Conservation (phyloP, 2,888 invertebrate species). For the Osmoderma eremita region DNA sequence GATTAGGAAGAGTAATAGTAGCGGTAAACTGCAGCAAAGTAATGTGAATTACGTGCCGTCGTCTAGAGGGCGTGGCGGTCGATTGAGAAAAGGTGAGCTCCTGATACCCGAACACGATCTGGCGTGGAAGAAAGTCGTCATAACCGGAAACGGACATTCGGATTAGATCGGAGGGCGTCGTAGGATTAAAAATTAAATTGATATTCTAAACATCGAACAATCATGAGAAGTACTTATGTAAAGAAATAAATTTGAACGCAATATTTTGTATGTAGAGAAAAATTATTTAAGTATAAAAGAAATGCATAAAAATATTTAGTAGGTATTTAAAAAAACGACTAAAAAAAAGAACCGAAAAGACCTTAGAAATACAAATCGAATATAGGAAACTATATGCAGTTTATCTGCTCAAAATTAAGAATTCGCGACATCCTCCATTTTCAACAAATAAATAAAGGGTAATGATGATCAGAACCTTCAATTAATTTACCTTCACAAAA, state of each 20-base stretch:
- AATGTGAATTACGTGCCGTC: conserved; percentile 48
- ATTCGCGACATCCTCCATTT: too few relatives aligned
- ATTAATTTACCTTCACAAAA: too few relatives aligned
- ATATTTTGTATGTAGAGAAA: conserved; percentile 40
- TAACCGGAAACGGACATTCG: conserved; percentile 59
- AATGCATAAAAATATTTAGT: conserved; percentile 30
- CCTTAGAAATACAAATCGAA: conserved; percentile 14
- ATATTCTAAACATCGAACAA: conserved; percentile 62
- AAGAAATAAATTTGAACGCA: conserved; percentile 40
- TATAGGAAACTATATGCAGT: conserved; percentile 10
- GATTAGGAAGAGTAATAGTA: conserved; percentile 63
- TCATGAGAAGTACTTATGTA: conserved; percentile 50
- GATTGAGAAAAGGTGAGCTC: conserved; percentile 56
- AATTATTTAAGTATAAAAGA: conserved; percentile 6
- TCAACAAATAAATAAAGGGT: too few relatives aligned
- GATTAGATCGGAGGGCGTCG: conserved; percentile 52
- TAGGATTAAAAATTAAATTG: not conserved
- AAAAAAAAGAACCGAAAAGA: conserved; percentile 24
- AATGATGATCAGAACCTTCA: too few relatives aligned
- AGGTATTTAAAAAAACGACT: conserved; percentile 11
- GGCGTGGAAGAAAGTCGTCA: conserved; percentile 56
- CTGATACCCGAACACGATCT: conserved; percentile 55
- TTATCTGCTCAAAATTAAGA: not conserved
- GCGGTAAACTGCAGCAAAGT: conserved; percentile 56
- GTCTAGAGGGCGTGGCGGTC: conserved; percentile 52